A percentile compares a stretch with the other conserved stretches of the same genome.
phyloP scores from a whole-genome alignment of 2,797 vertebrate species.

The Gobio occitaniae region DNA sequence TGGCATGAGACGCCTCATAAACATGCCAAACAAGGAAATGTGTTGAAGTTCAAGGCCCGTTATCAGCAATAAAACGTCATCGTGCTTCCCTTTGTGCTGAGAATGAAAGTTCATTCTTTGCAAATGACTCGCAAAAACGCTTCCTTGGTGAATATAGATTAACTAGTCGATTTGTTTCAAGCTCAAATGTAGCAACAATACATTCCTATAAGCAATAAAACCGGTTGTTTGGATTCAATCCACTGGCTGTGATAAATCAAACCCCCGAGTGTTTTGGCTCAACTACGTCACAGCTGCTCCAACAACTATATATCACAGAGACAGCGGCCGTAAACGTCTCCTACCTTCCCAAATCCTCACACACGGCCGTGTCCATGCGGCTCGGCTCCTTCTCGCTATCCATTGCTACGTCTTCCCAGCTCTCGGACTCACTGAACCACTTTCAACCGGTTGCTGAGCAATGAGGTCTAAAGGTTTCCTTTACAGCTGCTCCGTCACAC shows the following conservation, averaged over 20 bases:
- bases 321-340: slow-evolving; percentile 14
- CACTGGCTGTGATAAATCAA: not conserved
- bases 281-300: not conserved
- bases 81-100: slow-evolving; percentile 43
- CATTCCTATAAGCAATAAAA: not conserved
- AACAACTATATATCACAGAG: not conserved
- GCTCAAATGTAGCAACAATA: not conserved
- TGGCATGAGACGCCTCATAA: not conserved
- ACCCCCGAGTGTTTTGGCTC: not conserved
- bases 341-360: slow-evolving; percentile 68
- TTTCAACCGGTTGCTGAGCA: slow-evolving; percentile 35
- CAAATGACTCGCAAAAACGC: not conserved
- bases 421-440: not conserved
- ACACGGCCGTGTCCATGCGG: not conserved
- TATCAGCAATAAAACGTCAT: slow-evolving; percentile 21
- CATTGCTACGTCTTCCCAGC: slow-evolving; percentile 58
- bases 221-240: not conserved
- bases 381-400: slow-evolving; percentile 59
- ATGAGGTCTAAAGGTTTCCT: slow-evolving; percentile 73
- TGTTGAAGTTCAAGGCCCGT: not conserved
- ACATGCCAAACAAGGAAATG: slow-evolving; percentile 16
- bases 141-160: not conserved
- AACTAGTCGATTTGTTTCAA: not conserved
- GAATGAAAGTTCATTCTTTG: not conserved
- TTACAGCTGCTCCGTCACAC: slow-evolving; percentile 54